phyloP scores from a whole-genome alignment of 2,888 invertebrate genomes.

The Euspilapteryx auroguttella region DNA sequence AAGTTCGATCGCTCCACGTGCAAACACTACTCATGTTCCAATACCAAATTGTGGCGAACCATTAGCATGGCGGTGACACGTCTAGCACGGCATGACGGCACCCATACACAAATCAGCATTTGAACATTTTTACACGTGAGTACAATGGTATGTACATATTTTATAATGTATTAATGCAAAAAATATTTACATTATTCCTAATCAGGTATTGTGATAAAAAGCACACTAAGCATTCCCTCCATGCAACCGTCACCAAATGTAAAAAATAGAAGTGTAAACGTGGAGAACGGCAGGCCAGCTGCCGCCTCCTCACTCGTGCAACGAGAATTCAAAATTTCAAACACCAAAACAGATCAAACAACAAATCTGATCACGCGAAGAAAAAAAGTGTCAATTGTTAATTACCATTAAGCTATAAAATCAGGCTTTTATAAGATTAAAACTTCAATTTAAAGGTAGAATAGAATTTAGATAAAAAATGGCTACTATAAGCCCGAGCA shows the following conservation, averaged over 20 bases:
- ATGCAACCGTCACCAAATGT: slow-evolving; percentile 19
- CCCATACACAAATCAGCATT: slow-evolving; percentile 44
- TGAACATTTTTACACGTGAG: slow-evolving; percentile 35
- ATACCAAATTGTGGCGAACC: slow-evolving; percentile 16
- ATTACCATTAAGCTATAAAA: slow-evolving; percentile 3
- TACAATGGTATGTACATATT: slow-evolving; percentile 32
- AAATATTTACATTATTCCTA: slow-evolving; percentile 46
- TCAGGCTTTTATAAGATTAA: slow-evolving; percentile 2
- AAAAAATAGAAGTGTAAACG: slow-evolving; percentile 10
- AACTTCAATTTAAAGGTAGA: slow-evolving; percentile 3
- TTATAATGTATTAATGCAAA: slow-evolving; percentile 28
- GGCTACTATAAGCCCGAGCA: slow-evolving; percentile 26
- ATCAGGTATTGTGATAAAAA: slow-evolving; percentile 38
- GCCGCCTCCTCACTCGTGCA: no score
- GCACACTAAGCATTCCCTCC: slow-evolving; percentile 32
- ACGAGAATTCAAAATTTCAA: neutral
- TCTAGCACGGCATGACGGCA: no score
- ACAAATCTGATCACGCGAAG: neutral
- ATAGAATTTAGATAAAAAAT: slow-evolving; percentile 9
- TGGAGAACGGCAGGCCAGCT: no score
- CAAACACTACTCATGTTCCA: no score
- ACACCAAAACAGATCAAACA: neutral
- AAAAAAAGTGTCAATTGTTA: neutral
- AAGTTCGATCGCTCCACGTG: no score
- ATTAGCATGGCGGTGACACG: slow-evolving; percentile 41